A percentile compares a stretch with the other conserved stretches of the same genome.
Conservation (phyloP, 2,888 invertebrate species). For the Drosophila demipolita region DNA sequence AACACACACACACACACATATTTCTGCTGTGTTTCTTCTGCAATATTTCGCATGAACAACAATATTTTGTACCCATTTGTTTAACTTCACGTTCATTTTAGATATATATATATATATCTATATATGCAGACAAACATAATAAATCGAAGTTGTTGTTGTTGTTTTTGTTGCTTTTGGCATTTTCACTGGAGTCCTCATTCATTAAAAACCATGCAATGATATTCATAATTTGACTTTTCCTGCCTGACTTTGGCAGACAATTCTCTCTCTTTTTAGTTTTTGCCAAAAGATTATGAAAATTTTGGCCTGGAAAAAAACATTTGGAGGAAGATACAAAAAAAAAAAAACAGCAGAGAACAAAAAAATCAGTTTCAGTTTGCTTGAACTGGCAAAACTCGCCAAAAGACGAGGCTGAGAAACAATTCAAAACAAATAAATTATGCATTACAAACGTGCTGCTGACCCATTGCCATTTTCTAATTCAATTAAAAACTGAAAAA, state of each 20-base stretch:
- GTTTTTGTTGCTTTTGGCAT: constrained; percentile 17
- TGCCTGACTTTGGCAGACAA: constrained; percentile 46
- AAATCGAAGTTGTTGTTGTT: constrained; percentile 37
- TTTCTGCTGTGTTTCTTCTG: constrained; percentile 4
- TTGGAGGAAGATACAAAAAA: constrained; percentile 7
- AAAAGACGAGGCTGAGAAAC: constrained; percentile 20
- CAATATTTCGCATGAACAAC: constrained; percentile 2
- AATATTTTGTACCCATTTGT: constrained; percentile 36
- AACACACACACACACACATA: constrained; percentile 2
- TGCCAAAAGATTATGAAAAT: constrained; percentile 83
- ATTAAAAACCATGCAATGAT: constrained; percentile 53
- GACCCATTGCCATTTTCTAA: constrained; percentile 81
- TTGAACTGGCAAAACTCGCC: constrained; percentile 29
- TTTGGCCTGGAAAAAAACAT: constrained; percentile 77
- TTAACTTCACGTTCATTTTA: constrained; percentile 26
- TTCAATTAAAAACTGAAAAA: constrained; percentile 73
- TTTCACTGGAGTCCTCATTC: constrained; percentile 53
- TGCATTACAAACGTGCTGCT: constrained; percentile 82
- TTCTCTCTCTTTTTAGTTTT: constrained; percentile 66
- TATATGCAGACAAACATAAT: constrained; percentile 17
- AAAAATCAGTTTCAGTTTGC: constrained; percentile 55
- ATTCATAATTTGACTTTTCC: constrained; percentile 57
- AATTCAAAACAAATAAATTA: constrained; percentile 72
- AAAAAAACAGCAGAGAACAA: neutral
- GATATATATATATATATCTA: constrained; percentile 5